Evolutionary conservation across 2,113 vertebrate genomes (phyloP).

Genomic region (Campylorhamphus procurvoides): DNA sequence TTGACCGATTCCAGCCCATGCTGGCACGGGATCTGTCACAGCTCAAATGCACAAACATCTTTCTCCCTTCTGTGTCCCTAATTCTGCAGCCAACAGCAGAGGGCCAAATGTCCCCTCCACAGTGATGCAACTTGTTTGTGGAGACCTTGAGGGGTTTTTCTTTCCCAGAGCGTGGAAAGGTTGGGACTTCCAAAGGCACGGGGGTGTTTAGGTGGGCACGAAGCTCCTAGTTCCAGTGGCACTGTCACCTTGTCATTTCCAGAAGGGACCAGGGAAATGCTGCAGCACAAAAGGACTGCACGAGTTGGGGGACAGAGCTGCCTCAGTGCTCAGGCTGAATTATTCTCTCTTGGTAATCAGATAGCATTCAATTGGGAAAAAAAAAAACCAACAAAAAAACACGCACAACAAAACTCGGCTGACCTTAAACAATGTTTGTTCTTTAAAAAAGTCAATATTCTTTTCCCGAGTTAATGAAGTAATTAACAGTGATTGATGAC

Average conservation of each 20-base stretch:
- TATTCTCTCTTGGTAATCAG: constrained; percentile 14
- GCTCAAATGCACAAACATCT: no score
- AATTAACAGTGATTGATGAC: constrained; percentile 63
- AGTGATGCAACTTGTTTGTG: not conserved
- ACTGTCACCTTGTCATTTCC: not conserved
- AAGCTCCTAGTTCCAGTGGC: not conserved
- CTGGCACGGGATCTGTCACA: not conserved
- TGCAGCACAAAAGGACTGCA: not conserved
- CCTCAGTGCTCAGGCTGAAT: not conserved
- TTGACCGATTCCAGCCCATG: not conserved
- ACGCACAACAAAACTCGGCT: not conserved
- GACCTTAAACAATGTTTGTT: constrained; percentile 59
- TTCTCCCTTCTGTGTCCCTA: not conserved
- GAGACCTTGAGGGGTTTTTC: not conserved
- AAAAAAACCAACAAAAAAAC: not conserved
- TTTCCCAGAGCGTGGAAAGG: not conserved
- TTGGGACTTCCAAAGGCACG: not conserved
- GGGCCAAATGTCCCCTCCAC: not conserved
- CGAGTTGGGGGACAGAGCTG: not conserved
- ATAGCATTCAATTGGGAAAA: constrained; percentile 14
- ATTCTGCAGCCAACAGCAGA: not conserved
- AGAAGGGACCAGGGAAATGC: not conserved
- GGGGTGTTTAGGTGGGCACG: not conserved
- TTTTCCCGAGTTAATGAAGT: constrained; percentile 56
- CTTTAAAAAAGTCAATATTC: constrained; percentile 45